These are phyloP conservation scores for Cosmia pyralina DNA, from an alignment of 2,888 invertebrate species.

Conservation along the genomic window DNA sequence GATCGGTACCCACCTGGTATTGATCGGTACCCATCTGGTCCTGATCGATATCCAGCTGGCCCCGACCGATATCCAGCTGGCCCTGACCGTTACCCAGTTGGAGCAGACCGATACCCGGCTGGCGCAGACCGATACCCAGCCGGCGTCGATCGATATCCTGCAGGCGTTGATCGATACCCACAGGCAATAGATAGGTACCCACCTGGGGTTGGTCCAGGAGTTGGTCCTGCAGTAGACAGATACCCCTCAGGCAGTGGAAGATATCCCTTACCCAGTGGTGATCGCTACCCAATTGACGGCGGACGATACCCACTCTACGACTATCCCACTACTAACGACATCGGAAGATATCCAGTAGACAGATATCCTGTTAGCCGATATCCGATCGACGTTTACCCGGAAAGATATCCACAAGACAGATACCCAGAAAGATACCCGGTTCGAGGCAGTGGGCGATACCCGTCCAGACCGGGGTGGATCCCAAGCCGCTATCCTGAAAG, in stretches of 20 bases:
- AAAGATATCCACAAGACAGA: slow-evolving; percentile 81
- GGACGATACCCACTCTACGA: slow-evolving; percentile 78
- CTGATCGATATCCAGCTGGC: slow-evolving; percentile 89
- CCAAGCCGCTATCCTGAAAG: slow-evolving; percentile 87
- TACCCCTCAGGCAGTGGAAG: slow-evolving; percentile 72
- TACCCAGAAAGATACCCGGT: slow-evolving; percentile 82
- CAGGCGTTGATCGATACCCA: slow-evolving; percentile 80
- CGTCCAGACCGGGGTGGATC: slow-evolving; percentile 76
- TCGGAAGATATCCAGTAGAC: slow-evolving; percentile 81
- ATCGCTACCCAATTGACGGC: slow-evolving; percentile 84
- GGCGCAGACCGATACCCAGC: slow-evolving; percentile 84
- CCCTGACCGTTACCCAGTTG: slow-evolving; percentile 88
- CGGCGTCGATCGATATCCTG: slow-evolving; percentile 78
- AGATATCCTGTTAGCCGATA: slow-evolving; percentile 76
- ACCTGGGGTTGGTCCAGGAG: slow-evolving; percentile 68
- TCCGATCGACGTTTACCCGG: slow-evolving; percentile 75
- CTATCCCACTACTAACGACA: slow-evolving; percentile 71
- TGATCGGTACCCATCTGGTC: slow-evolving; percentile 85
- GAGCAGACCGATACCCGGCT: slow-evolving; percentile 79
- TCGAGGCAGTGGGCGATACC: slow-evolving; percentile 78
- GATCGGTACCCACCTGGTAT: slow-evolving; percentile 86
- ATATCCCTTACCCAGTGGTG: slow-evolving; percentile 71
- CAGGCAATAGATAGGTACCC: slow-evolving; percentile 62
- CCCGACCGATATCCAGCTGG: slow-evolving; percentile 89
- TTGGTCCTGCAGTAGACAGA: slow-evolving; percentile 62